Percentiles rank a stretch among this genome's conserved stretches.
These are phyloP conservation scores for Poecilia velifera DNA, from an alignment of 2,797 vertebrate genomes.

Conservation along the genomic window DNA sequence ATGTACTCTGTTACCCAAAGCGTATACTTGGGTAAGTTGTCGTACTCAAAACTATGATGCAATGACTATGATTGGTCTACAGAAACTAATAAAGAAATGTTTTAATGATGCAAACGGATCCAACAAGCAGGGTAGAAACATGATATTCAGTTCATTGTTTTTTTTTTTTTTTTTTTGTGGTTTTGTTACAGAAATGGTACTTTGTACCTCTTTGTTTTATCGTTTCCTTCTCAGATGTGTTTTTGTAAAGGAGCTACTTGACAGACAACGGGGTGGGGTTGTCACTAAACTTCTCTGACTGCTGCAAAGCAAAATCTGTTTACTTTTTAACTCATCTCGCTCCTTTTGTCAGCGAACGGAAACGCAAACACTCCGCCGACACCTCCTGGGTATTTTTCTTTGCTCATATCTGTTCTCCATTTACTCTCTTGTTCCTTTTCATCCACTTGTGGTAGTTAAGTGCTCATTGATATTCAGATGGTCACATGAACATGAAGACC, in stretches of 20 bases:
- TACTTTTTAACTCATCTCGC: slow-evolving; percentile 65
- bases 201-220: slow-evolving; percentile 45
- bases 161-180: slow-evolving; percentile 47
- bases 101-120: too few species aligned
- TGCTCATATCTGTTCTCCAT: slow-evolving; percentile 49
- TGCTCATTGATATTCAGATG: slow-evolving; percentile 76
- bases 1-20: too few species aligned
- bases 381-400: slow-evolving; percentile 52
- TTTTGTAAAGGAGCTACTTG: slow-evolving; percentile 48
- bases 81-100: too few species aligned
- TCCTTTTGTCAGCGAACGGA: slow-evolving; percentile 54
- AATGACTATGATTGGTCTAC: too few species aligned
- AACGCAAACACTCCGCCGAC: slow-evolving; percentile 55
- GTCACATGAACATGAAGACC: slow-evolving; percentile 63
- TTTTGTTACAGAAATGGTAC: slow-evolving; percentile 63
- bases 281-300: slow-evolving; percentile 70
- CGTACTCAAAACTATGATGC: too few species aligned
- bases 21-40: too few species aligned
- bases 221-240: slow-evolving; percentile 57
- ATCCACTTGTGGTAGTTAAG: slow-evolving; percentile 64
- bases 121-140: too few species aligned
- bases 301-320: slow-evolving; percentile 69
- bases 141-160: slow-evolving; percentile 11
- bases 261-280: slow-evolving; percentile 76
- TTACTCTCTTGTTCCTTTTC: slow-evolving; percentile 57